Evolutionary conservation across 2,113 vertebrate genomes (phyloP).

Genomic region (Trogon melanurus): DNA sequence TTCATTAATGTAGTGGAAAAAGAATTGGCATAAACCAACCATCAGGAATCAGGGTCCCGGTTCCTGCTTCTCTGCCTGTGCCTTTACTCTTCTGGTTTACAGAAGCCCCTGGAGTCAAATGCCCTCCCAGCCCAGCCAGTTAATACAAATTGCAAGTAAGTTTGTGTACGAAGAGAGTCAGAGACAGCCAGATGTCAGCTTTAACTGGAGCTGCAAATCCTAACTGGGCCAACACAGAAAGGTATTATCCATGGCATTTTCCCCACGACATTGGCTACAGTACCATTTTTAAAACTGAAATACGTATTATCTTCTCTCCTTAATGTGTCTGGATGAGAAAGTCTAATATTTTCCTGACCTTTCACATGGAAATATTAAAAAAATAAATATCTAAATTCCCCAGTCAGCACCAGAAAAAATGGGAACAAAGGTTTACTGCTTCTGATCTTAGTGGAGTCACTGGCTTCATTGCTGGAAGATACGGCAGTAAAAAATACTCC

Average conservation of each 20-base stretch:
- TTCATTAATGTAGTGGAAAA: neutral
- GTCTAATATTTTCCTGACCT: neutral
- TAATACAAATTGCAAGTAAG: neutral
- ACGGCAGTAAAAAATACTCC: neutral
- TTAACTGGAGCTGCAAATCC: neutral
- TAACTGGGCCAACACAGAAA: neutral
- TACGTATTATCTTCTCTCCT: neutral
- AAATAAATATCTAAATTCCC: neutral
- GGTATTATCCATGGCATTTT: neutral
- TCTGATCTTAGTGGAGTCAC: neutral
- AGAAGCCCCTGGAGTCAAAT: neutral
- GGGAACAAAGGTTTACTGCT: neutral
- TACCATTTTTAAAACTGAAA: neutral
- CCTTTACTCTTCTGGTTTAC: neutral
- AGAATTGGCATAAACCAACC: neutral
- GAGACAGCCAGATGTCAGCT: neutral
- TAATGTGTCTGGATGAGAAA: neutral
- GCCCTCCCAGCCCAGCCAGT: neutral
- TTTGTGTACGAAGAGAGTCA: accelerated
- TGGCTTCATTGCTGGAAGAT: neutral
- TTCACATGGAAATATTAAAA: neutral
- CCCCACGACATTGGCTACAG: neutral
- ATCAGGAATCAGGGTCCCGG: accelerated
- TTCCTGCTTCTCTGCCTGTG: too few relatives aligned
- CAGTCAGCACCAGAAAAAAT: neutral